phyloP scores from a whole-genome alignment of 2,113 vertebrate species.

The Ciconia boyciana region DNA sequence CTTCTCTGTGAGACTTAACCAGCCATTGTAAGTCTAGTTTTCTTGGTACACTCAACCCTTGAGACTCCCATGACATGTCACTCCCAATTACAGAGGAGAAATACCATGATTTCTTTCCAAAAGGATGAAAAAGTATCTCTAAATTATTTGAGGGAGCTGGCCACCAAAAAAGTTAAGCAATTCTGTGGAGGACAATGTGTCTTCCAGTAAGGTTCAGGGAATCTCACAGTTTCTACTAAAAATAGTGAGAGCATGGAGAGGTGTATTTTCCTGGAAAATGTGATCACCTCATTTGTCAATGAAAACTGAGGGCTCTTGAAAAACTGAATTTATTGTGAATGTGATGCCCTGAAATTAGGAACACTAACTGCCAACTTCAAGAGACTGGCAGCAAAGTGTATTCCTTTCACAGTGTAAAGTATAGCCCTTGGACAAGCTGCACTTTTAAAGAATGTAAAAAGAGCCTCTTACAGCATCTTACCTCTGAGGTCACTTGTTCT shows the following conservation, averaged over 20 bases:
- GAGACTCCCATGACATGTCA: background rate
- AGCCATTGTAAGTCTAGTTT: background rate
- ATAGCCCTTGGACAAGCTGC: background rate
- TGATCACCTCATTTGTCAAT: background rate
- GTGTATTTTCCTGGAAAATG: background rate
- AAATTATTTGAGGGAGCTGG: background rate
- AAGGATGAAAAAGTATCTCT: background rate
- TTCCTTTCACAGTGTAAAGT: background rate
- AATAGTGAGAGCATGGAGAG: background rate
- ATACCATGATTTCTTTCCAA: background rate
- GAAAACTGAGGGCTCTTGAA: background rate
- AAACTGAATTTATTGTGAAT: background rate
- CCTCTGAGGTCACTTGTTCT: conserved; percentile 28
- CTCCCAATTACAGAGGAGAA: background rate
- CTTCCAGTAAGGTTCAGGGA: background rate
- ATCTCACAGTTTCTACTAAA: background rate
- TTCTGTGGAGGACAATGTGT: background rate
- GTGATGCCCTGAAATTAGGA: background rate
- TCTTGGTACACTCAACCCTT: background rate
- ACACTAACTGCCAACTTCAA: background rate
- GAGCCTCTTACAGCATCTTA: background rate
- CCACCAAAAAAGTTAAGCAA: background rate
- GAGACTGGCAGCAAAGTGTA: background rate
- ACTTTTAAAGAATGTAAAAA: background rate
- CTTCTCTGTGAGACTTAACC: background rate